Conservation (phyloP, 1,140 invertebrate species). For the Periplaneta americana region DNA sequence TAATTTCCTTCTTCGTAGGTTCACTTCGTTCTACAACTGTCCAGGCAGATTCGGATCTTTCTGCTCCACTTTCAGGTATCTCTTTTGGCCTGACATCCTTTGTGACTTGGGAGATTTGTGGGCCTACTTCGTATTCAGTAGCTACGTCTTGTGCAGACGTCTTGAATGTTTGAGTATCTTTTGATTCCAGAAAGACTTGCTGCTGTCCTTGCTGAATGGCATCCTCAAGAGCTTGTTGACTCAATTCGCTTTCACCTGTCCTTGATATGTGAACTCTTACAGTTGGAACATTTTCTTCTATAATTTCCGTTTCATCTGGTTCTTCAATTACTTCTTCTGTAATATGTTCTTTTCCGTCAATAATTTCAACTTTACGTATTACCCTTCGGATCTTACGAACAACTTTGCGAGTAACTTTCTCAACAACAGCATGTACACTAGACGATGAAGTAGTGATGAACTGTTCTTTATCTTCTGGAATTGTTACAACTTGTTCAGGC, state of each 20-base stretch:
- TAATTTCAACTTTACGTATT: slow-evolving; percentile 65
- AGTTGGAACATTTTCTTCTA: slow-evolving; percentile 65
- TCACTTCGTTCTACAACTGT: not conserved
- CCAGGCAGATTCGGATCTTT: not conserved
- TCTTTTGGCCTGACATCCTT: not conserved
- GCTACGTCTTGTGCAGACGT: not conserved
- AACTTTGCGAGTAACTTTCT: slow-evolving; percentile 70
- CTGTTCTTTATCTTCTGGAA: not conserved
- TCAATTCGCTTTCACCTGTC: slow-evolving; percentile 32
- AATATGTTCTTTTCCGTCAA: slow-evolving; percentile 76
- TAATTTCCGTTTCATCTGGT: slow-evolving; percentile 72
- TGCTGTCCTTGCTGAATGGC: not conserved
- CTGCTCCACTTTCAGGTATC: not conserved
- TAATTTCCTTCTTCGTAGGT: not conserved
- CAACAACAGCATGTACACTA: slow-evolving; percentile 66
- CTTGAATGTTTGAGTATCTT: not conserved
- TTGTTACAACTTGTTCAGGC: not conserved
- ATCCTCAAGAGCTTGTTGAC: not conserved
- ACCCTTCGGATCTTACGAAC: slow-evolving; percentile 68
- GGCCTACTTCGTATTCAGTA: not conserved
- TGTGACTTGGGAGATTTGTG: not conserved
- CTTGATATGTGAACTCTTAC: slow-evolving; percentile 66
- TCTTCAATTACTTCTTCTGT: slow-evolving; percentile 78
- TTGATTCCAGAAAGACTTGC: not conserved
- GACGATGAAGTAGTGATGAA: slow-evolving; percentile 40